Conservation (phyloP, 1,140 invertebrate species). For the Geopemphigus sp. region DNA sequence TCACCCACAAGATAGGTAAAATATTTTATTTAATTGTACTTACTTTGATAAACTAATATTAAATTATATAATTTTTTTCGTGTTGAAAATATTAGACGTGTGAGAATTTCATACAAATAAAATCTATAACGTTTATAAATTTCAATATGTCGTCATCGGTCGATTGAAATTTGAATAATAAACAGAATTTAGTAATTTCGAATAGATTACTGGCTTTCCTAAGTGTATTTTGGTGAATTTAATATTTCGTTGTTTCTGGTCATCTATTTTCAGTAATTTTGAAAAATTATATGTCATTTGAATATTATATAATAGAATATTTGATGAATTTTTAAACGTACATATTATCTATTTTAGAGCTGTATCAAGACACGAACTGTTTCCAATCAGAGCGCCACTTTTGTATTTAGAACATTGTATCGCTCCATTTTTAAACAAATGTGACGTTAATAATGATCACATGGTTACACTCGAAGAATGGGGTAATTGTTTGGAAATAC, state of each 20-base stretch:
- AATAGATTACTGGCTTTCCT: too few species aligned
- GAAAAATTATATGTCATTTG: too few species aligned
- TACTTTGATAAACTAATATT: too few species aligned
- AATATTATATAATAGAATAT: background rate
- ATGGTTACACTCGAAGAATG: slow-evolving; percentile 85
- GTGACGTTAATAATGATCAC: slow-evolving; percentile 83
- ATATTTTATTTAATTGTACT: background rate
- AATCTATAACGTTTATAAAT: too few species aligned
- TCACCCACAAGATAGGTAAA: slow-evolving; percentile 76
- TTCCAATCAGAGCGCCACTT: slow-evolving; percentile 88
- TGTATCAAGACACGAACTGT: slow-evolving; percentile 89
- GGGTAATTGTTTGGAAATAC: slow-evolving; percentile 85
- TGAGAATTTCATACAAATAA: too few species aligned
- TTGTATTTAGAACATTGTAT: slow-evolving; percentile 93
- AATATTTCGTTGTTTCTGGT: background rate
- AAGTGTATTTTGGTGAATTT: too few species aligned
- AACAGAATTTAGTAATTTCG: too few species aligned
- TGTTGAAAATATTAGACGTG: too few species aligned
- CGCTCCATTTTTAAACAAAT: slow-evolving; percentile 87
- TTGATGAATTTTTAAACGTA: background rate
- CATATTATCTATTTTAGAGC: slow-evolving; percentile 57
- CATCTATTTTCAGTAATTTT: too few species aligned
- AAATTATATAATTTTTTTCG: too few species aligned
- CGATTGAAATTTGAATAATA: too few species aligned
- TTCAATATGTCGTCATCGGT: too few species aligned